Conservation (phyloP, 2,888 invertebrate species). For the Scaptodrosophila latifasciaeformis region DNA sequence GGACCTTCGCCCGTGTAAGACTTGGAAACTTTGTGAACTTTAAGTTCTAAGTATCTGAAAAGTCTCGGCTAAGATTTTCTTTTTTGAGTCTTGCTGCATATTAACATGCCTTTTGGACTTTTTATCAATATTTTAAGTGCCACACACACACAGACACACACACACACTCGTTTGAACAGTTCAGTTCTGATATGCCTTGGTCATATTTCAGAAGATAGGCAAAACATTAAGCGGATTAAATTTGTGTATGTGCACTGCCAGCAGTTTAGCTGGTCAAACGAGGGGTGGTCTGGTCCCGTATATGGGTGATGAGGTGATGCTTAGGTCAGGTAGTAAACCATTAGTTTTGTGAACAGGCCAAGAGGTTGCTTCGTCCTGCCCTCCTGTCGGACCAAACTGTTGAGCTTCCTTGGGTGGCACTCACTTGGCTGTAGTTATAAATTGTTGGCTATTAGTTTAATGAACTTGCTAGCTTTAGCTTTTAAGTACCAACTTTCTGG, state of each 20-base stretch:
- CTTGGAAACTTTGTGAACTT: conserved; percentile 30
- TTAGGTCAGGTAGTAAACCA: conserved; percentile 22
- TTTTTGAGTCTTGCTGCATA: conserved; percentile 19
- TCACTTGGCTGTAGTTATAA: conserved; percentile 42
- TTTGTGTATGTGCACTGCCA: conserved; percentile 31
- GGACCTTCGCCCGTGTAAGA: conserved; percentile 5
- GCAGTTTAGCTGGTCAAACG: conserved; percentile 7
- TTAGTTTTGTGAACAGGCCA: conserved; percentile 27
- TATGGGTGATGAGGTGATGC: not conserved
- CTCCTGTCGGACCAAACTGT: not conserved
- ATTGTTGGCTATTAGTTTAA: conserved; percentile 68
- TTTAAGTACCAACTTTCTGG: conserved; percentile 32
- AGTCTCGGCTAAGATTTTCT: conserved; percentile 7
- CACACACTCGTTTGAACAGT: not conserved
- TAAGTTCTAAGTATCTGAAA: conserved; percentile 14
- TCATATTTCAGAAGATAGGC: conserved; percentile 57
- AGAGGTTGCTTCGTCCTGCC: not conserved
- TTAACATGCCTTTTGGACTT: conserved; percentile 22
- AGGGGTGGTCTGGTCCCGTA: not conserved
- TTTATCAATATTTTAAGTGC: conserved; percentile 32
- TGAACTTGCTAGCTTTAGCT: conserved; percentile 55
- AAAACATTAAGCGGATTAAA: conserved; percentile 65
- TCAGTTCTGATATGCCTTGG: not conserved
- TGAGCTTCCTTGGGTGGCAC: not conserved
- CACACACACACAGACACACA: conserved; percentile 15